These are phyloP conservation scores for Cherax destructor DNA, from an alignment of 1,140 invertebrate species.

Conservation along the genomic window DNA sequence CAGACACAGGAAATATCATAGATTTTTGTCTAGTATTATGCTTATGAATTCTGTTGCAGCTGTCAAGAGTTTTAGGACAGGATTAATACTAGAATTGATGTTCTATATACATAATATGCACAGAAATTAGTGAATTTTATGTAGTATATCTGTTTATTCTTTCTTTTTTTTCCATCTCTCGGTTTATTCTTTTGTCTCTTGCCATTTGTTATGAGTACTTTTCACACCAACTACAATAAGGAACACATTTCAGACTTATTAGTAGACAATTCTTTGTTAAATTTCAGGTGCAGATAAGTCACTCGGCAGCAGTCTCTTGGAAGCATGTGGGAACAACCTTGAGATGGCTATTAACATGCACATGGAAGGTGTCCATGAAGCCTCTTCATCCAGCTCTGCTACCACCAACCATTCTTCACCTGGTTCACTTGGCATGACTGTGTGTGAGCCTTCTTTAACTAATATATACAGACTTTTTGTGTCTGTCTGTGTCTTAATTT, in stretches of 20 bases:
- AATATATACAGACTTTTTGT: too few species aligned
- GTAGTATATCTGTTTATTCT: not conserved
- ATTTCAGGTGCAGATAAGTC: conserved; percentile 54
- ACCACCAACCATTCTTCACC: not conserved
- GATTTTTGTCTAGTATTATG: too few species aligned
- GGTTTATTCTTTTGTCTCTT: not conserved
- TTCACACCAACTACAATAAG: not conserved
- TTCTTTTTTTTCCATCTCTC: not conserved
- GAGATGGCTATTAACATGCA: conserved; percentile 80
- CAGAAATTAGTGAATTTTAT: too few species aligned
- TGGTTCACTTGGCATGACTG: not conserved
- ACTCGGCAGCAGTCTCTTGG: conserved; percentile 74
- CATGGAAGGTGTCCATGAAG: conserved; percentile 76
- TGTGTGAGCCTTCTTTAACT: not conserved
- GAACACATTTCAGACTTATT: not conserved
- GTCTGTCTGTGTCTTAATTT: too few species aligned
- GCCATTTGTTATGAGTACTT: not conserved
- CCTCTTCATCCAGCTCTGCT: conserved; percentile 72
- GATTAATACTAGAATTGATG: too few species aligned
- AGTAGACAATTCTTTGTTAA: conserved; percentile 5
- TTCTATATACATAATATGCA: too few species aligned
- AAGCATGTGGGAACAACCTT: conserved; percentile 78
- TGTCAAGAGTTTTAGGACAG: too few species aligned
- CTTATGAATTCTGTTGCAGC: too few species aligned
- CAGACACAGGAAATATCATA: too few species aligned